Evolutionary conservation across 92 coral and sea anemone genomes (phyloP).

Genomic region (Heliopora coerulea): DNA sequence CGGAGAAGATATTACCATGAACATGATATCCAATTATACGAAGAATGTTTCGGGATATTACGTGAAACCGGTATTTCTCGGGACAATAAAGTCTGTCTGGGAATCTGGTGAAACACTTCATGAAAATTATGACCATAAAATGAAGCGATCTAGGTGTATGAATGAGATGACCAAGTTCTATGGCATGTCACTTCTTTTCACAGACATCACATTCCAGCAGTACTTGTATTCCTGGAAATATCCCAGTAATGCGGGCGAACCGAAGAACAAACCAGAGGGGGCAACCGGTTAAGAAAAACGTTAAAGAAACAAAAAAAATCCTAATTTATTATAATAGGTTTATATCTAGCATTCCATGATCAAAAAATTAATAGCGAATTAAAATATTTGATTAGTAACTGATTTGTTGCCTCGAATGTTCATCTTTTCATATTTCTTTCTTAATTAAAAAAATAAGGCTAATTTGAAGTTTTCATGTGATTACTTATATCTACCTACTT

Average conservation of each 20-base stretch:
- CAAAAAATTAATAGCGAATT: no score
- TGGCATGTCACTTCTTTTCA: conserved; percentile 1
- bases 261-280: not conserved
- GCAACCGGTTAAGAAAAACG: no score
- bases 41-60: not conserved
- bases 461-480: no score
- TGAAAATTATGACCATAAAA: conserved; percentile 81
- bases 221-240: not conserved
- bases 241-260: not conserved
- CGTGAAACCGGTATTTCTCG: not conserved
- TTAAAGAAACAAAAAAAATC: no score
- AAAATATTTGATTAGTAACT: no score
- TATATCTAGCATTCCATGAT: no score
- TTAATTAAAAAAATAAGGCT: no score
- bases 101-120: conserved; percentile 50
- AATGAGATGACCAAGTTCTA: conserved; percentile 83
- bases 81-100: not conserved
- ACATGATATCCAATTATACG: conserved; percentile 7
- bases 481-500: no score
- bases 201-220: not conserved
- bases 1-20: conserved; percentile 9
- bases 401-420: no score
- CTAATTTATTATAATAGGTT: no score
- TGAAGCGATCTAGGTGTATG: conserved; percentile 79
- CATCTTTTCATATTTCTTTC: no score